Evolutionary conservation across 2,797 vertebrate genomes (phyloP), one percentile per base, ranked within the genome.

Genomic region (Centroberyx gerrardi): DNA sequence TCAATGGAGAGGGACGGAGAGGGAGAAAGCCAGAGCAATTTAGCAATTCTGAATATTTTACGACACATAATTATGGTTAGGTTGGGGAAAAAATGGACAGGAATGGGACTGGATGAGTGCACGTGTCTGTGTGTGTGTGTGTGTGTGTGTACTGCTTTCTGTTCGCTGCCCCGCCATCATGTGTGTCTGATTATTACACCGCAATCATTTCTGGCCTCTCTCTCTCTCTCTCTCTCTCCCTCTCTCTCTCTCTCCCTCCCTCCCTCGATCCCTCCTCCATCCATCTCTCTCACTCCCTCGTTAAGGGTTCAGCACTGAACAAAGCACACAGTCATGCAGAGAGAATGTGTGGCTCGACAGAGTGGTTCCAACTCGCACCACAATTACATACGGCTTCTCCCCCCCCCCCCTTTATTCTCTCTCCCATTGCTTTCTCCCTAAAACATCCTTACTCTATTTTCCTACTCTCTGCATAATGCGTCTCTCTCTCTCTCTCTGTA

Each of bases 31-130:
- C 91, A 91, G 83, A 78, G 93, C 89, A 91, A 92, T 94, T 93
- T 92, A 92, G 89, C 86, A 87, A 92, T 93, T 92, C 69, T 87
- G 87, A 94, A 93, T 93, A 92, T 93, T 94, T 92, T 92, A 92
- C 87, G 75, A 90, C 88, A 89, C 92, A 90, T 91, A 93, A 93
- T 93, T 93, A 93, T 91, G 88, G 91, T 90, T 88, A 88, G 84
- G 90, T 86, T 69, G 70, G 66, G 74, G 55, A 49, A 48, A 72
- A 82, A 84, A 78, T 81, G 83, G 84, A 83, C 83, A 80, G 48
- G 67, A 88, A 82, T 78, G 79, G 83, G 80, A 78, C 61, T 83
- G 83, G 74, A 81, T 80, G 78, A 80, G 74, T 82, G 81, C 22
- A 67, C 66, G 66, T 64, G 56, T 81, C 49, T 31, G 42, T 59